These are phyloP conservation scores for Graphium colonna DNA, from an alignment of 2,888 invertebrate species.

Conservation along the genomic window DNA sequence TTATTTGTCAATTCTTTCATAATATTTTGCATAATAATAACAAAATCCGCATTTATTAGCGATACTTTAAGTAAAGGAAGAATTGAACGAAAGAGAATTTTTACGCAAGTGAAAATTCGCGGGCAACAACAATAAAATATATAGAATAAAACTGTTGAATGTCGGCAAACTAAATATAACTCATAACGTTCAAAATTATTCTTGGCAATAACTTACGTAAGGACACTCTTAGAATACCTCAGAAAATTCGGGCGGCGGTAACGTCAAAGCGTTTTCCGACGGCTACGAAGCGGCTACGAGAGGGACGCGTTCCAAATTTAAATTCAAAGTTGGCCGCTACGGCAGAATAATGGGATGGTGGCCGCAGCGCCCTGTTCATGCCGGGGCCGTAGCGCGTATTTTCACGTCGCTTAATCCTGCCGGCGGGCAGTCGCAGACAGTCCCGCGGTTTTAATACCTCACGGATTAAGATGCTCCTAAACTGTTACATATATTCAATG, in stretches of 20 bases:
- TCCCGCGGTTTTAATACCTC: constrained; percentile 2
- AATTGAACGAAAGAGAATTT: too few species aligned
- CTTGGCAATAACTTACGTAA: not conserved
- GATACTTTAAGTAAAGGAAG: too few species aligned
- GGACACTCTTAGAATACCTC: not conserved
- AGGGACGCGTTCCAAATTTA: constrained; percentile 14
- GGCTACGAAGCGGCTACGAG: not conserved
- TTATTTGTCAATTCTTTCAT: too few species aligned
- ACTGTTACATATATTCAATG: too few species aligned
- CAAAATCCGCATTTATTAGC: too few species aligned
- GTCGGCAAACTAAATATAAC: too few species aligned
- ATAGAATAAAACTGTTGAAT: too few species aligned
- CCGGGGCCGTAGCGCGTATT: not conserved
- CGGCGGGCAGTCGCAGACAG: not conserved
- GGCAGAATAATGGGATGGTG: constrained; percentile 18
- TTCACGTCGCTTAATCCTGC: constrained; percentile 9
- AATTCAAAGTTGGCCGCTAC: constrained; percentile 13
- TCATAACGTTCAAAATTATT: not conserved
- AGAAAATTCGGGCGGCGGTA: not conserved
- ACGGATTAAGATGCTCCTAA: too few species aligned
- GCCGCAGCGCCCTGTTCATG: constrained; percentile 6
- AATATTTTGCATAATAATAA: too few species aligned
- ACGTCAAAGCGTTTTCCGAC: constrained; percentile 11
- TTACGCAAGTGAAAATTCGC: too few species aligned
- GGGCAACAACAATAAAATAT: too few species aligned